Base-by-base conservation (phyloP, 2,113 vertebrate genomes). In the Tiliqua scincoides region DNA sequence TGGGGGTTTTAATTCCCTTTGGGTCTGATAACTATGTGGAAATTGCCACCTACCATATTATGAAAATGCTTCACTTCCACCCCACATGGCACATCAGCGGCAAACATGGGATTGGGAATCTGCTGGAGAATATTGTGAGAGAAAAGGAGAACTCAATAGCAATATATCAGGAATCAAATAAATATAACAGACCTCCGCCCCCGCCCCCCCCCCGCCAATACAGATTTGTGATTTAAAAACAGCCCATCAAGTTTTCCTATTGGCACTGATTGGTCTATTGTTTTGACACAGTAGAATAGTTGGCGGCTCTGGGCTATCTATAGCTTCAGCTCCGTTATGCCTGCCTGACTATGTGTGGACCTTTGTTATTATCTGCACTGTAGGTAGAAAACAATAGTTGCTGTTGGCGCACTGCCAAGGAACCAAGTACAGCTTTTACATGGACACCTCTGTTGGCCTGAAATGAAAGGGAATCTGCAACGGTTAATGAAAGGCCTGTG, bases 271-370 rank as follows among this genome's bases (percentile, higher is more conserved):
- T 91, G 78, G 73, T 76, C 76, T 87, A 63, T 32, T 93, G 91
- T 79, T 92, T 94, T 86, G 74, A 87, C 88, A 91, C 70, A 61
- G 85, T 86, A 79, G 71, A 86, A 81, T 10, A 85, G 23, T 40
- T 77, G 87, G 89, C 82, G 89, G 85, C 85, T 92, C 84, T 74
- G 87, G 76, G 76, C 32, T 82, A 1, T 74, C 65, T 59, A 25
- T 84, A 86, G n/a, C 10, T 93, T 79, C 89, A 91, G 59, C 82
- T 90, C 90, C 35, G 85, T 91, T n/a, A 81, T 84, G 80, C 87
- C 91, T 91, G 90, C 92, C 91, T 27, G 61, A 94, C 91, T 93
- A n/a, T n/a, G 82, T 92, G 88, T 85, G 81, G 91, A 95, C 93
- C 90, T 94, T 91, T 86, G 91, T 90, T 94, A 91, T 95, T 88